Evolutionary conservation across 2,113 vertebrate species (phyloP).

Genomic region (Cheirogaleus medius): DNA sequence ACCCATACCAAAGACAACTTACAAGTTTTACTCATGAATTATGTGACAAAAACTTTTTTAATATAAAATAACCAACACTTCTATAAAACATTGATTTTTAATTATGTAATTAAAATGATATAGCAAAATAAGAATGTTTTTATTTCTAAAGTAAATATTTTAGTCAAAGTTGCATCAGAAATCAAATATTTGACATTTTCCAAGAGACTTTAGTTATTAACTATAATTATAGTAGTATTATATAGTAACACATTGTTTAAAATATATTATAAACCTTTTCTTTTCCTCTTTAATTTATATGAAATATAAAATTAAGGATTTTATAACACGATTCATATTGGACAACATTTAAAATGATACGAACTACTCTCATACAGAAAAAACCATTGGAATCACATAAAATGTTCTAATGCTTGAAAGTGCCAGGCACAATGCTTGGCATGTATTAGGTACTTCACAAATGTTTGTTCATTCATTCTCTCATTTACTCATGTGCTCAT

Average conservation of each 20-base stretch:
- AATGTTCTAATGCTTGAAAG: not conserved
- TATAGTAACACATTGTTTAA: slow-evolving; percentile 67
- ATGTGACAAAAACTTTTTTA: slow-evolving; percentile 28
- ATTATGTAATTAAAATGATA: slow-evolving; percentile 59
- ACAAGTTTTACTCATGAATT: slow-evolving; percentile 38
- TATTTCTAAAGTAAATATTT: slow-evolving; percentile 70
- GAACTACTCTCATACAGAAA: slow-evolving; percentile 42
- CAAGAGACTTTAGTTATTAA: slow-evolving; percentile 54
- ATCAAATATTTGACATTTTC: slow-evolving; percentile 65
- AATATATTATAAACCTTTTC: slow-evolving; percentile 76
- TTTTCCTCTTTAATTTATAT: slow-evolving; percentile 68
- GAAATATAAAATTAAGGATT: slow-evolving; percentile 70
- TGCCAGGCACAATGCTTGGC: not conserved
- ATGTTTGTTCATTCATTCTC: not conserved
- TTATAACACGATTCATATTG: slow-evolving; percentile 15
- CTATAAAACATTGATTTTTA: slow-evolving; percentile 69
- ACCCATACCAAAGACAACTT: not conserved
- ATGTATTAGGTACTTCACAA: not conserved
- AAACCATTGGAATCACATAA: not conserved
- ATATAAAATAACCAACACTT: slow-evolving; percentile 65
- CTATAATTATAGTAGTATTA: slow-evolving; percentile 61
- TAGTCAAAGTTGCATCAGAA: slow-evolving; percentile 65
- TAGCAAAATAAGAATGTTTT: slow-evolving; percentile 69
- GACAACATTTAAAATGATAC: slow-evolving; percentile 48
- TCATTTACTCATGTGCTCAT: not conserved